phyloP scores from a whole-genome alignment of 2,797 vertebrate genomes.

The Myoxocephalus aenaeus region DNA sequence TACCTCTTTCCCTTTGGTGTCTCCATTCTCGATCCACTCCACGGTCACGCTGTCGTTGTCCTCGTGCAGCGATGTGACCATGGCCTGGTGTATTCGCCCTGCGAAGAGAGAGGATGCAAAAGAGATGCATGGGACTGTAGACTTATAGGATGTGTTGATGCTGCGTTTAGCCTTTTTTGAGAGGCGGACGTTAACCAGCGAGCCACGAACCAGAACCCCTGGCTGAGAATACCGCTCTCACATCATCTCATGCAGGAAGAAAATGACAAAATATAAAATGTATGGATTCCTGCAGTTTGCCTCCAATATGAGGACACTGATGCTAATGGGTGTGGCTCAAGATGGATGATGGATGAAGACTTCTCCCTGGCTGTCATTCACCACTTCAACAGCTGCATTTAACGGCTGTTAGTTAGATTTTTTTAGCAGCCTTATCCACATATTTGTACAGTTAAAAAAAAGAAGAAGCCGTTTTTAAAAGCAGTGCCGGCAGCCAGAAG shows the following conservation, averaged over 20 bases:
- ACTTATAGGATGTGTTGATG: not conserved
- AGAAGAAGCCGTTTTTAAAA: not conserved
- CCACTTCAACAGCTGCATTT: not conserved
- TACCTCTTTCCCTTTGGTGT: constrained; percentile 99
- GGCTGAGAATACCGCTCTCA: not conserved
- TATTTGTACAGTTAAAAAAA: not conserved
- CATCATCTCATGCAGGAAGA: not conserved
- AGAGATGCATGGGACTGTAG: not conserved
- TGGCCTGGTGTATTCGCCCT: constrained; percentile 98
- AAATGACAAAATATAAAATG: not conserved
- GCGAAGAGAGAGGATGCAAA: constrained; percentile 33
- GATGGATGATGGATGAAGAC: constrained; percentile 26
- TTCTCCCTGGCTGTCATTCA: not conserved
- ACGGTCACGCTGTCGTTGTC: constrained; percentile 98
- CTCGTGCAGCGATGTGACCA: constrained; percentile 97
- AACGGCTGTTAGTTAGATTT: not conserved
- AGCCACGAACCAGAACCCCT: not conserved
- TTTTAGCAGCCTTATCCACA: not conserved
- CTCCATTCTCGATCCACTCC: constrained; percentile 99
- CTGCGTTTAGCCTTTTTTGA: not conserved
- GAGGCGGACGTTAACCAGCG: not conserved
- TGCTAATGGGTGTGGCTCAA: constrained; percentile 73
- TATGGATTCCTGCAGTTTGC: not conserved
- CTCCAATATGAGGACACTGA: constrained; percentile 10
- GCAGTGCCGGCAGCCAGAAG: not conserved